Evolutionary conservation across 2,888 invertebrate genomes (phyloP).

Genomic region (Noctua janthe): DNA sequence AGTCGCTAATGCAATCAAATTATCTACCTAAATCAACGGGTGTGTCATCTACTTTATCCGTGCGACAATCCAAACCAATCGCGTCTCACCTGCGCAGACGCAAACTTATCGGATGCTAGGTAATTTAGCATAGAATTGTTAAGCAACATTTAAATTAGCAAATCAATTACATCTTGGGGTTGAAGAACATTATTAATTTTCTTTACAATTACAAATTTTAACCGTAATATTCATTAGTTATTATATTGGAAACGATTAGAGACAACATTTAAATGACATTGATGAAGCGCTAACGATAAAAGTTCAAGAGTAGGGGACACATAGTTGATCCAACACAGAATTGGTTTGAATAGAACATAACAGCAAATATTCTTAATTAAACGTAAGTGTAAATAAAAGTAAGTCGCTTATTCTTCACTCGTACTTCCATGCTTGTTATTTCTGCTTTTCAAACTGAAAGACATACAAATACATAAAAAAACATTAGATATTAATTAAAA

Average conservation of each 20-base stretch:
- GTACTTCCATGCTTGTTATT: constrained; percentile 64
- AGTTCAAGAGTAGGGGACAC: constrained; percentile 35
- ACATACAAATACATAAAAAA: constrained; percentile 21
- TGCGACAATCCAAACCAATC: constrained; percentile 44
- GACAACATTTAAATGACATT: constrained; percentile 47
- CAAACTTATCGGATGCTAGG: constrained; percentile 40
- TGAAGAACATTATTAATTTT: constrained; percentile 37
- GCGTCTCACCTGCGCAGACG: constrained; percentile 44
- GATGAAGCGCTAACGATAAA: constrained; percentile 46
- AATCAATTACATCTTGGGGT: constrained; percentile 19
- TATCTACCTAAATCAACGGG: constrained; percentile 38
- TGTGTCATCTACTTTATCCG: constrained; percentile 39
- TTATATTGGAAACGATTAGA: constrained; percentile 45
- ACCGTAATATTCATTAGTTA: constrained; percentile 32
- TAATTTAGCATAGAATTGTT: constrained; percentile 19
- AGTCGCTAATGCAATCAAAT: constrained; percentile 50
- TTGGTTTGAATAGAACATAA: constrained; percentile 39
- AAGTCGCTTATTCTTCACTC: constrained; percentile 67
- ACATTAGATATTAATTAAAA: background rate
- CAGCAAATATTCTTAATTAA: constrained; percentile 48
- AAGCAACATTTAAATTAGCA: constrained; percentile 30
- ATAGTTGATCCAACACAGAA: constrained; percentile 29
- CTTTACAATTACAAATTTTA: constrained; percentile 40
- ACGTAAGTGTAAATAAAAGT: constrained; percentile 53
- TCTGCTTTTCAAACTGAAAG: constrained; percentile 66